Evolutionary conservation across 2,113 vertebrate species (phyloP), one percentile per base, ranked within the genome.

Genomic region (Ammodytes marinus): DNA sequence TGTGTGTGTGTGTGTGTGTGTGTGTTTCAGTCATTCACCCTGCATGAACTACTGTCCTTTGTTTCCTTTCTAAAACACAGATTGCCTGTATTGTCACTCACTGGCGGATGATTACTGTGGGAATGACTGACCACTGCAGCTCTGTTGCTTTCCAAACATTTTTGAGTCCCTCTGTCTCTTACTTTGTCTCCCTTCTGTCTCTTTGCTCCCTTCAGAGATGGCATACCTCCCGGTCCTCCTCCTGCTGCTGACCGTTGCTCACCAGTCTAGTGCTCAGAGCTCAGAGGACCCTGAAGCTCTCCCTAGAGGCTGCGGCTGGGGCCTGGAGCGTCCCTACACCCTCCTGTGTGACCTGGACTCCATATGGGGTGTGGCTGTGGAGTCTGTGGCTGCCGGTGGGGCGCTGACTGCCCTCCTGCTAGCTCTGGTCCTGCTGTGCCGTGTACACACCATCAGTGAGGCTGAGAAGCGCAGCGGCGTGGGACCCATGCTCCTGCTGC

Each of bases 271-370:
- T 11, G 73, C 88, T 75, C 91, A 93, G 66, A 84, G 84, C 17
- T 93, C 95, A 0, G 95, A 96, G 55, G 95, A 97, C 19, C 12
- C 88, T 50, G 95, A 69, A 90, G 93, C 13, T 94, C 94, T 0
- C 46, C 96, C 98, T 0, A 92, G 96, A 46, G 98, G 98, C 67
- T 99, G 98, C 0, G 97, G 97, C 8, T 94, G 98, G 94, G 97
- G 97, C 19, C 94, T 97, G 0, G 93, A 94, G 37, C 96, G 96
- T 1, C 97, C 97, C 83, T 99, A 97, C 50, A 94, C 97, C 8
- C 94, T 97, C 82, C 96, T 99, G 73, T 99, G 98, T 3, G 97
- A 99, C 92, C 96, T 99, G 96, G 97, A 99, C 90, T 96, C 97
- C 68, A 91, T 98, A 35, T 99, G 98, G 98, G 98, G 98, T 0